These are phyloP conservation scores for Falco punctatus DNA, from an alignment of 2,113 vertebrate genomes.

Conservation along the genomic window DNA sequence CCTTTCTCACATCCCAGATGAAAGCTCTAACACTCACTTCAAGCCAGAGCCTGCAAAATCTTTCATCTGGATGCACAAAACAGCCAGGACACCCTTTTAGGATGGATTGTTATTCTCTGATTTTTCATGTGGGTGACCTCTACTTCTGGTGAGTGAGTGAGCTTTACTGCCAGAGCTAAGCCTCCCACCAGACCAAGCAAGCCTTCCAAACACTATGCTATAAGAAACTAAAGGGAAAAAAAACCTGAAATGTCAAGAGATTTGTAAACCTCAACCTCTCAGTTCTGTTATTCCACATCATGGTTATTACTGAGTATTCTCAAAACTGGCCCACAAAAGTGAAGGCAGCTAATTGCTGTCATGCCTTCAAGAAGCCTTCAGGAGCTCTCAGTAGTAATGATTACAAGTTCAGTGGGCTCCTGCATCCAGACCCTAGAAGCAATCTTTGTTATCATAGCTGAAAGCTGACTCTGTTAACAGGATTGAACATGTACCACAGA, in stretches of 20 bases:
- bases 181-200: background rate
- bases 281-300: fast-evolving
- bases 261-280: background rate
- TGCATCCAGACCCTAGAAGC: background rate
- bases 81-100: background rate
- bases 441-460: background rate
- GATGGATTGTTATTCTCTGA: background rate
- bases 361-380: background rate
- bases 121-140: background rate
- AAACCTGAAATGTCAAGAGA: background rate
- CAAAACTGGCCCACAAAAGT: background rate
- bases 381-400: background rate
- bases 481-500: background rate
- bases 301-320: fast-evolving
- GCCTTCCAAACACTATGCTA: background rate
- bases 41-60: background rate
- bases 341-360: background rate
- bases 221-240: background rate
- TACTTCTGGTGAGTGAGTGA: background rate
- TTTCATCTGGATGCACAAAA: background rate
- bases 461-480: background rate
- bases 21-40: background rate
- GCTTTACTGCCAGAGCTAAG: background rate
- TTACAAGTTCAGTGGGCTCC: background rate
- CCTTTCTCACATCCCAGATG: background rate